Evolutionary conservation across 1,140 invertebrate genomes (phyloP).

Genomic region (Campoletis sonorensis): DNA sequence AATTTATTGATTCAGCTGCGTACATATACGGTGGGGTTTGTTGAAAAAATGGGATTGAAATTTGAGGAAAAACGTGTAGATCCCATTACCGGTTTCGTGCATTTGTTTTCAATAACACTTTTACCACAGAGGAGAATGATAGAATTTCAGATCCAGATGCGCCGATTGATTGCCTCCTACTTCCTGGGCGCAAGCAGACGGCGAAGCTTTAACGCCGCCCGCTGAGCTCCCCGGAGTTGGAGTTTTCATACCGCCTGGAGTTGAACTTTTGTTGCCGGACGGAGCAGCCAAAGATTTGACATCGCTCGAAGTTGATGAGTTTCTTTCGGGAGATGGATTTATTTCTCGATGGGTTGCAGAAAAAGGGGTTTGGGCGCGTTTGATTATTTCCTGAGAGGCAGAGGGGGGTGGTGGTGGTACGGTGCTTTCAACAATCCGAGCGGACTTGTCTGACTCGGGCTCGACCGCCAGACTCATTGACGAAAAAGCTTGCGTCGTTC

Average conservation of each 20-base stretch:
- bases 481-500: constrained; percentile 7
- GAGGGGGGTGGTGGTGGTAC: not conserved
- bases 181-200: constrained; percentile 70
- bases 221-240: constrained; percentile 48
- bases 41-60: too few species aligned
- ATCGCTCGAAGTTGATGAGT: not conserved
- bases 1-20: too few species aligned
- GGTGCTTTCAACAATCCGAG: not conserved
- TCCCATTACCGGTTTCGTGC: too few species aligned
- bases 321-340: not conserved
- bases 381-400: too few species aligned
- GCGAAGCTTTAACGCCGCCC: constrained; percentile 62
- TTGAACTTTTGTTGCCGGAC: too few species aligned
- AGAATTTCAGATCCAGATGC: constrained; percentile 74
- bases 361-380: not conserved
- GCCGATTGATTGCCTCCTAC: constrained; percentile 61
- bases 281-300: too few species aligned
- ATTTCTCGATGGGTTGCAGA: not conserved
- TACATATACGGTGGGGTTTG: too few species aligned
- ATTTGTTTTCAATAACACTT: too few species aligned
- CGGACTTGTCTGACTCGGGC: not conserved
- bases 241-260: not conserved
- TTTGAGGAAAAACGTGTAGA: too few species aligned
- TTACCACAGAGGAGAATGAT: constrained; percentile 75
- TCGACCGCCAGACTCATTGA: not conserved